These are phyloP conservation scores for Nomada goodeniana DNA, from an alignment of 2,888 invertebrate genomes.

Conservation along the genomic window DNA sequence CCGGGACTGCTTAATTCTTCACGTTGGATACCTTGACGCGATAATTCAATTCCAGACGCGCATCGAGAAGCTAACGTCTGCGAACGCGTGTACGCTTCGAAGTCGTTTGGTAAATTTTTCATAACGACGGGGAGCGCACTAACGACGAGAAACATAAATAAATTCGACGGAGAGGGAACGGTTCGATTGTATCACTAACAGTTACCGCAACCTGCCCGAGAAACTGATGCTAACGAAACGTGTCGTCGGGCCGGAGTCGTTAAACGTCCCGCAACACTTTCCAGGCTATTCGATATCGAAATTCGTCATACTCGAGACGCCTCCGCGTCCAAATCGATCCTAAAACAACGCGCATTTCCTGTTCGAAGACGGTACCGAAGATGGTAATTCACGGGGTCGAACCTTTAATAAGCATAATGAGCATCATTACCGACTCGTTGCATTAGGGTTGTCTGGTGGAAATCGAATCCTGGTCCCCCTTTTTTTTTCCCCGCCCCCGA, in stretches of 20 bases:
- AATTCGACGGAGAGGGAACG: too few relatives aligned
- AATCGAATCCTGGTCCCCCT: background rate
- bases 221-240: too few relatives aligned
- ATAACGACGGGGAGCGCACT: too few relatives aligned
- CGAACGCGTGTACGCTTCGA: background rate
- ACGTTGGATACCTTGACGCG: background rate
- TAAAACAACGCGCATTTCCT: background rate
- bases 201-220: too few relatives aligned
- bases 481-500: background rate
- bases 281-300: background rate
- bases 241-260: too few relatives aligned
- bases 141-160: too few relatives aligned
- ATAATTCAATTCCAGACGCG: background rate
- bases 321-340: background rate
- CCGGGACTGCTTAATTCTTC: background rate
- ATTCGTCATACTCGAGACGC: background rate
- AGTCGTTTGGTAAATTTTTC: too few relatives aligned
- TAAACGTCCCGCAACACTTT: background rate
- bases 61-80: background rate
- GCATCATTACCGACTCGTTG: constrained; percentile 34
- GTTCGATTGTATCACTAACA: too few relatives aligned
- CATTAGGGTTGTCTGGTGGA: constrained; percentile 11
- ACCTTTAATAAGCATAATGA: constrained; percentile 28
- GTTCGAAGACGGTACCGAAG: background rate
- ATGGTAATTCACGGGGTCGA: too few relatives aligned